A percentile compares a stretch with the other conserved stretches of the same genome.
phyloP scores from a whole-genome alignment of 2,797 vertebrate genomes.

The Sebastes trivittatus region DNA sequence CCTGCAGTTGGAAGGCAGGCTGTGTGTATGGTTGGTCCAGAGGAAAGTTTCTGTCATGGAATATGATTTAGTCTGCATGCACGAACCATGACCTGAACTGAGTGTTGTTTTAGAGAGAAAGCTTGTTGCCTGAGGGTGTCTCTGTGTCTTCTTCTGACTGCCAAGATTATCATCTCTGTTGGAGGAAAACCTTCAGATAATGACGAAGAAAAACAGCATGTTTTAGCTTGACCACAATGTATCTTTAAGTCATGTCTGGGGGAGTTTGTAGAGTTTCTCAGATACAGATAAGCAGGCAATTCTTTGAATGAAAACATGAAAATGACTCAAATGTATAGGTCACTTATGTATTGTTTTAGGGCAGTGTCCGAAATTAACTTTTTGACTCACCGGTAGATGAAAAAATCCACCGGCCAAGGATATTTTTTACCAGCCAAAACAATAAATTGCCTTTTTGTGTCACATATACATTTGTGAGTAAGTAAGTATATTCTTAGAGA shows the following conservation, averaged over 20 bases:
- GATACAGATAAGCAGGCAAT: neutral
- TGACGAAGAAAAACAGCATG: neutral
- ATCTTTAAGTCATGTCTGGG: too few species aligned
- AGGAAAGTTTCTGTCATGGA: constrained; percentile 53
- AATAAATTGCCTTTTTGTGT: too few species aligned
- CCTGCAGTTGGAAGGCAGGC: neutral
- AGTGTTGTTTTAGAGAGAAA: neutral
- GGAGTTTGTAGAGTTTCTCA: neutral
- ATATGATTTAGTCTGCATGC: constrained; percentile 3
- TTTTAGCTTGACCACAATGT: too few species aligned
- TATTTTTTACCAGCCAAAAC: too few species aligned
- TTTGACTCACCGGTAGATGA: too few species aligned
- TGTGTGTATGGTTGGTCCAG: neutral
- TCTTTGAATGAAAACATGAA: neutral
- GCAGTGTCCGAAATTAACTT: too few species aligned
- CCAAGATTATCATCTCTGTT: neutral
- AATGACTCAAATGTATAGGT: neutral
- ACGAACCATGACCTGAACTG: neutral
- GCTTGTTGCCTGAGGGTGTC: neutral
- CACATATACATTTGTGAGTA: too few species aligned
- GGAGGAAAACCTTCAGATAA: neutral
- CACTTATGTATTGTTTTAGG: neutral
- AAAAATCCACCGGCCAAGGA: too few species aligned
- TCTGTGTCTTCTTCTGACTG: neutral
- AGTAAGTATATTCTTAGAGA: too few species aligned